phyloP scores from a whole-genome alignment of 37 sponge, comb jelly and placozoan species.

The Chondrosia reniformis region DNA sequence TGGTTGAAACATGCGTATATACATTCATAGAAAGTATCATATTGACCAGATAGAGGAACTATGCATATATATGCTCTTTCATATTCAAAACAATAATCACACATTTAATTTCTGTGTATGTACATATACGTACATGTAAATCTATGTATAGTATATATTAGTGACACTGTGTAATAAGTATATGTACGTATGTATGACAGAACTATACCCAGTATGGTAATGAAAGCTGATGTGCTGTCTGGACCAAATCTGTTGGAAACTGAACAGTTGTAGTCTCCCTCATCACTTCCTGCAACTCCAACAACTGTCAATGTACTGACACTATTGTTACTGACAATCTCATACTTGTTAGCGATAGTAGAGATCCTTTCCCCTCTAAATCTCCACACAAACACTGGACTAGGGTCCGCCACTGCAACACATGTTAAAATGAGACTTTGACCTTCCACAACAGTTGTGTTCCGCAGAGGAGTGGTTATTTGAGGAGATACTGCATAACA shows the following conservation, averaged over 20 bases:
- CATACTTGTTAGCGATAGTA: not conserved
- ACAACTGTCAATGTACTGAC: not conserved
- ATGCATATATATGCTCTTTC: too few relatives aligned
- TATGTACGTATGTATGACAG: too few relatives aligned
- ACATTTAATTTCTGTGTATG: too few relatives aligned
- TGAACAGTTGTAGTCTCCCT: slow-evolving; percentile 1
- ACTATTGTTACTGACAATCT: not conserved
- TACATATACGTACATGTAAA: too few relatives aligned
- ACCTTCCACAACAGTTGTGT: not conserved
- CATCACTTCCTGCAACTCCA: not conserved
- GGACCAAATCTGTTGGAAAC: slow-evolving; percentile 8
- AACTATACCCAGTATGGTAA: slow-evolving; percentile 6
- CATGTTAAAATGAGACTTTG: not conserved
- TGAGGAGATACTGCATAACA: not conserved
- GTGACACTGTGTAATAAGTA: too few relatives aligned
- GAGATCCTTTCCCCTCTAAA: not conserved
- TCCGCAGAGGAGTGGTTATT: not conserved
- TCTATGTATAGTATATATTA: too few relatives aligned
- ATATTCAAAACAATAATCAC: too few relatives aligned
- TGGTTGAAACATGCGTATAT: too few relatives aligned
- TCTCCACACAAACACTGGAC: not conserved
- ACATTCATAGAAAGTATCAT: too few relatives aligned
- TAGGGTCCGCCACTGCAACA: not conserved
- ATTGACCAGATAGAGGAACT: too few relatives aligned
- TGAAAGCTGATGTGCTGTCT: slow-evolving; percentile 5